Evolutionary conservation across 1,140 invertebrate species (phyloP).

Genomic region (Anastrepha obliqua): DNA sequence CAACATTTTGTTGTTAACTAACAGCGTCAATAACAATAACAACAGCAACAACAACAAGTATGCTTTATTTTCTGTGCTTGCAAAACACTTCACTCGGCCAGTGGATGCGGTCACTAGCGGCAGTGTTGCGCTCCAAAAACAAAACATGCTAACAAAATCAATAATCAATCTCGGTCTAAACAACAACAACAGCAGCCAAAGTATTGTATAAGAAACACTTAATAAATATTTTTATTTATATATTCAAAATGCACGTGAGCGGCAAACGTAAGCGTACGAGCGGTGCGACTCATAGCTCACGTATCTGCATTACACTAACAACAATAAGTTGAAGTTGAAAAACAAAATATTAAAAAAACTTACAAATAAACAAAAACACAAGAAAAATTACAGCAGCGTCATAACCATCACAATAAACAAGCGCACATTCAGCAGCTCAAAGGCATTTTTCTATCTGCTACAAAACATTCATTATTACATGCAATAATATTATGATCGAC

Average conservation of each 20-base stretch:
- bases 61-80: no score
- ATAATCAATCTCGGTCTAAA: constrained; percentile 28
- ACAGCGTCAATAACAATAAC: not conserved
- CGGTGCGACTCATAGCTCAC: not conserved
- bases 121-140: not conserved
- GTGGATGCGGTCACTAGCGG: not conserved
- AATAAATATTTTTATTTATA: constrained; percentile 57
- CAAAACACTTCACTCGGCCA: not conserved
- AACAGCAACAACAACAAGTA: not conserved
- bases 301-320: constrained; percentile 5
- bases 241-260: constrained; percentile 56
- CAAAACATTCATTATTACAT: constrained; percentile 27
- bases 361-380: not conserved
- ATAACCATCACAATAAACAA: not conserved
- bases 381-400: constrained; percentile 3
- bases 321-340: not conserved
- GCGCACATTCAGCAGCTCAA: not conserved
- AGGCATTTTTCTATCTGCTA: not conserved
- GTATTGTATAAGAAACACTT: not conserved
- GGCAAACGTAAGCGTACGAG: constrained; percentile 23
- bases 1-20: constrained; percentile 46
- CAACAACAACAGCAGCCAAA: constrained; percentile 11
- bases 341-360: not conserved
- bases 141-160: not conserved
- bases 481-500: not conserved